A percentile compares a stretch with the other conserved stretches of the same genome.
Evolutionary conservation across 2,888 invertebrate species (phyloP).

Genomic region (Campoletis raptor): DNA sequence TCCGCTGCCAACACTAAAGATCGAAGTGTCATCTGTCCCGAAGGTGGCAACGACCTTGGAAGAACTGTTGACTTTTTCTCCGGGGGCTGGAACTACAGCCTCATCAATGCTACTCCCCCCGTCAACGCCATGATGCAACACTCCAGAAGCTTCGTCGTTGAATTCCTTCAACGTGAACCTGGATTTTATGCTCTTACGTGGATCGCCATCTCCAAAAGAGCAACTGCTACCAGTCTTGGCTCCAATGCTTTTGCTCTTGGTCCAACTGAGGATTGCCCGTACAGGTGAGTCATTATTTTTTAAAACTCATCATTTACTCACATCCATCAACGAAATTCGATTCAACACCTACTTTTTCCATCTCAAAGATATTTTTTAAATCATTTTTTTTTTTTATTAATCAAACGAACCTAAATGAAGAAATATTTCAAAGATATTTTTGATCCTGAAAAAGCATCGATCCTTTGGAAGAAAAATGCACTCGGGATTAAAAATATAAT

Average conservation of each 20-base stretch:
- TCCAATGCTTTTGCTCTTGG: slow-evolving; percentile 77
- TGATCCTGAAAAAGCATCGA: neutral
- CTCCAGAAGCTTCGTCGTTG: slow-evolving; percentile 90
- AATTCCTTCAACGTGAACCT: slow-evolving; percentile 90
- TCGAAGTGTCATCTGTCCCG: slow-evolving; percentile 89
- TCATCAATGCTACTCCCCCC: slow-evolving; percentile 70
- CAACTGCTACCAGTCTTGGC: slow-evolving; percentile 81
- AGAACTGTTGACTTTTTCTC: slow-evolving; percentile 89
- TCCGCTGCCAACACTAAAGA: slow-evolving; percentile 89
- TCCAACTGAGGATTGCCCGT: slow-evolving; percentile 88
- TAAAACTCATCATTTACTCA: neutral
- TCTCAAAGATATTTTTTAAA: too few species aligned
- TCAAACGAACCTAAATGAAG: neutral
- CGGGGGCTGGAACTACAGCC: slow-evolving; percentile 88
- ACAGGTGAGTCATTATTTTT: slow-evolving; percentile 86
- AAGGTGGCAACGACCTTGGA: slow-evolving; percentile 80
- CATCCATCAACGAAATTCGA: too few species aligned
- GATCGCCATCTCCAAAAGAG: slow-evolving; percentile 91
- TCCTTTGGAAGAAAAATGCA: neutral
- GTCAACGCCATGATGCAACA: slow-evolving; percentile 83
- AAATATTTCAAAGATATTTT: neutral
- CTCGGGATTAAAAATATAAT: too few species aligned
- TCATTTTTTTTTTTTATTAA: too few species aligned
- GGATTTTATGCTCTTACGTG: slow-evolving; percentile 91
- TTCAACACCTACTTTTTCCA: neutral